Conservation (phyloP, 2,797 vertebrate genomes). For the Zenarchopterus dispar region DNA sequence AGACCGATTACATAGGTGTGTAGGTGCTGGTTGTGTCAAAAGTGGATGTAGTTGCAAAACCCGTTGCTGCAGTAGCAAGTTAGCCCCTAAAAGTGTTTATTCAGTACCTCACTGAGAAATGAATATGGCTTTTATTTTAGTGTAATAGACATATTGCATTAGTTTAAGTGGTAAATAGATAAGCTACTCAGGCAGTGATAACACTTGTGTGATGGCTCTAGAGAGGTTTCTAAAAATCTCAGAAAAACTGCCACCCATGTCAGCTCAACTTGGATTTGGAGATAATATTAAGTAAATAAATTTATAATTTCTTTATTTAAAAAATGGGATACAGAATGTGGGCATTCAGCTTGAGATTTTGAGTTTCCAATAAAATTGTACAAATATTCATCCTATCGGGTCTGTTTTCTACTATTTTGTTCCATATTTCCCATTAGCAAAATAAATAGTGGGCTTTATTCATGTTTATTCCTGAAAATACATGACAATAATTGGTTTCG, state of each 20-base stretch:
- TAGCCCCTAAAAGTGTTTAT: neutral
- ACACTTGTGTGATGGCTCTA: slow-evolving; percentile 2
- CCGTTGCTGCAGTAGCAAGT: neutral
- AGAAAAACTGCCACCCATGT: slow-evolving; percentile 1
- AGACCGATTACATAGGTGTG: neutral
- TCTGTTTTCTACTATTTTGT: too few relatives aligned
- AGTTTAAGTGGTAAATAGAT: neutral
- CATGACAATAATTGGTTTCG: too few relatives aligned
- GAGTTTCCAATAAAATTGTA: too few relatives aligned
- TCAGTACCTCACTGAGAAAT: neutral
- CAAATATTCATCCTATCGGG: too few relatives aligned
- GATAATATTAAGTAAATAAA: slow-evolving; percentile 9
- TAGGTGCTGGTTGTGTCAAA: neutral
- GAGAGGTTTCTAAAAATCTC: slow-evolving; percentile 9
- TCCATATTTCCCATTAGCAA: too few relatives aligned
- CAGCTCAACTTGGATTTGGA: neutral
- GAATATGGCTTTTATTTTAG: neutral
- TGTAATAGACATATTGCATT: neutral
- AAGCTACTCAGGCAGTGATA: neutral
- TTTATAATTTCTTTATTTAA: neutral
- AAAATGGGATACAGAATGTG: slow-evolving; percentile 4
- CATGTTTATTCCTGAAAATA: too few relatives aligned
- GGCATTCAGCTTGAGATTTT: neutral
- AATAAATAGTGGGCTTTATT: too few relatives aligned
- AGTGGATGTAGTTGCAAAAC: neutral